Conservation (phyloP, 2,113 vertebrate genomes). For the Nycticorax nycticorax region DNA sequence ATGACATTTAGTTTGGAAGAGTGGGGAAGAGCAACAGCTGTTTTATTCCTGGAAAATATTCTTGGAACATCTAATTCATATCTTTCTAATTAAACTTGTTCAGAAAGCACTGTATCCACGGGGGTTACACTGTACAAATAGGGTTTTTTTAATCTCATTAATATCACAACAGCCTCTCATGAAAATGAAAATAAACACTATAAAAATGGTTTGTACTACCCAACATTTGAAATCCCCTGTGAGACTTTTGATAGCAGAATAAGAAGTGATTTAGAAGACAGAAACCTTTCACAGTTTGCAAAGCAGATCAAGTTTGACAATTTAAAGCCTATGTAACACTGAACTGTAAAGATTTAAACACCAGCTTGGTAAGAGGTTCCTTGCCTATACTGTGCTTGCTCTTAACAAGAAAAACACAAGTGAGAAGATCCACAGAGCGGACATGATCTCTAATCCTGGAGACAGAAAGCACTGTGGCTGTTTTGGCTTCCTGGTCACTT, state of each 20-base stretch:
- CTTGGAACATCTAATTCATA: neutral
- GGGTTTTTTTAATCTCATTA: neutral
- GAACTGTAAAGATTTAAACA: neutral
- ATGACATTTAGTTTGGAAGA: neutral
- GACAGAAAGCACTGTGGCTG: neutral
- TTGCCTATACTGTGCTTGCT: neutral
- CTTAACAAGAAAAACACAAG: neutral
- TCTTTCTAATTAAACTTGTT: neutral
- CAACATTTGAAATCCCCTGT: neutral
- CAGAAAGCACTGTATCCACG: neutral
- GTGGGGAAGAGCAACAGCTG: neutral
- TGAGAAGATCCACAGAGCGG: neutral
- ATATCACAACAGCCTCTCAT: neutral
- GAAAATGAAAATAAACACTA: neutral
- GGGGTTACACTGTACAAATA: neutral
- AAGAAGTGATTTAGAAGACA: neutral
- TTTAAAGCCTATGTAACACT: neutral
- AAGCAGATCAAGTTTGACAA: neutral
- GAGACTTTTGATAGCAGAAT: neutral
- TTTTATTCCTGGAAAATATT: neutral
- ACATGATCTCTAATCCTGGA: neutral
- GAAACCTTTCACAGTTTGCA: neutral
- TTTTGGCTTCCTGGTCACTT: constrained; percentile 1
- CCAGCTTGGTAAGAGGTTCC: neutral
- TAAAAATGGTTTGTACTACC: neutral